These are phyloP conservation scores for Dolomedes plantarius DNA, from an alignment of 2,888 invertebrate species.

Conservation along the genomic window DNA sequence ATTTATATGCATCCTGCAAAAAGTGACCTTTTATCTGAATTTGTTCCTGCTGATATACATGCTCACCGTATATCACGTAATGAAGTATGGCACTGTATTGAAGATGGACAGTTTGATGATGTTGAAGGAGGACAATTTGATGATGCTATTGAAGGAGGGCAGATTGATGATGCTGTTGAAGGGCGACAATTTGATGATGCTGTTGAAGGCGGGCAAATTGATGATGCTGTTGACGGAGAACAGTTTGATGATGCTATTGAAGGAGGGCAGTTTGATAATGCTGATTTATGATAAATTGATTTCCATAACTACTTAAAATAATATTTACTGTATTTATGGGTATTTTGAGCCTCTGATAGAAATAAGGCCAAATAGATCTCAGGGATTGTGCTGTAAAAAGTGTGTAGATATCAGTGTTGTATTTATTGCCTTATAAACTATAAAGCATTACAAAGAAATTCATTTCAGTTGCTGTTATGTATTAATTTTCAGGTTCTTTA, in stretches of 20 bases:
- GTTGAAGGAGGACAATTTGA: too few relatives aligned
- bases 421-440: too few relatives aligned
- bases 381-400: too few relatives aligned
- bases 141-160: conserved; percentile 48
- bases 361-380: too few relatives aligned
- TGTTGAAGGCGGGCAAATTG: conserved; percentile 55
- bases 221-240: conserved; percentile 37
- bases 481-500: too few relatives aligned
- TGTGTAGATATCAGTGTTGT: too few relatives aligned
- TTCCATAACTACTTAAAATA: too few relatives aligned
- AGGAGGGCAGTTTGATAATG: conserved; percentile 63
- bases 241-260: conserved; percentile 29
- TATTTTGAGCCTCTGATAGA: too few relatives aligned
- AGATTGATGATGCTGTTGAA: conserved; percentile 53
- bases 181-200: conserved; percentile 57
- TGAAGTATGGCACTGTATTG: conserved; percentile 27
- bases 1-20: conserved; percentile 1
- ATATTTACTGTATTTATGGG: too few relatives aligned
- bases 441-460: too few relatives aligned
- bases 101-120: conserved; percentile 64
- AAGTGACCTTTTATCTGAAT: neutral
- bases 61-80: neutral
- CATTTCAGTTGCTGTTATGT: too few relatives aligned
- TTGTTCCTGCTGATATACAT: conserved; percentile 54
- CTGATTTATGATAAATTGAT: neutral